Conservation (phyloP, 2,113 vertebrate species). For the Chroicocephalus ridibundus region DNA sequence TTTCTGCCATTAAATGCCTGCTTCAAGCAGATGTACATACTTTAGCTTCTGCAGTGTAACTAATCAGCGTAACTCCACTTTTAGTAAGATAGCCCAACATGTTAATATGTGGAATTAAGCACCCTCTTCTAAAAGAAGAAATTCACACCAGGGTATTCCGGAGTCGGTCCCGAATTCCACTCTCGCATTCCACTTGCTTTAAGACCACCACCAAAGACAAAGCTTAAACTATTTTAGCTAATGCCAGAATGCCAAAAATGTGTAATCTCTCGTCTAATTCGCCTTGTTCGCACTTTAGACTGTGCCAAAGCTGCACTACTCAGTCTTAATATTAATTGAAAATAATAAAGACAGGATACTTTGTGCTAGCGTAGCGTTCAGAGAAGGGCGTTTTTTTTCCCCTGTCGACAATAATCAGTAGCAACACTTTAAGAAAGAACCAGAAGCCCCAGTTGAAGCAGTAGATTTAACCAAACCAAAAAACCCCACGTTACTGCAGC, state of each 20-base stretch:
- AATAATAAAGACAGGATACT: background rate
- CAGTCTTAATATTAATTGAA: background rate
- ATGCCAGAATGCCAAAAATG: conserved; percentile 50
- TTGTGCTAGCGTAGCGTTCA: background rate
- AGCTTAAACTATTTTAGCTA: conserved; percentile 40
- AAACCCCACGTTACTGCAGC: fast-evolving
- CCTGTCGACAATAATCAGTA: background rate
- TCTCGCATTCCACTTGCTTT: conserved; percentile 42
- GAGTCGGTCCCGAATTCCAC: conserved; percentile 38
- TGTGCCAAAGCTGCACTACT: background rate
- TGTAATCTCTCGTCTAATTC: background rate
- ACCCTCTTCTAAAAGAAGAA: conserved; percentile 65
- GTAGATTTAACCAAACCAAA: background rate
- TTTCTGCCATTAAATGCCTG: conserved; percentile 36
- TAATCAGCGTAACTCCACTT: conserved; percentile 72
- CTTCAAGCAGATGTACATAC: conserved; percentile 68
- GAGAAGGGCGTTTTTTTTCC: background rate
- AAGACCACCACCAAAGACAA: conserved; percentile 53
- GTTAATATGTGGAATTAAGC: conserved; percentile 72
- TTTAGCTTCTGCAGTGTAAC: conserved; percentile 69
- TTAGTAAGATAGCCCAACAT: conserved; percentile 58
- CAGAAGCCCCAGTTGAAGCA: background rate
- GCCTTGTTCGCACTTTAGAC: conserved; percentile 7
- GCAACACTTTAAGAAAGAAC: background rate
- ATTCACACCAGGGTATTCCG: conserved; percentile 44